These are phyloP conservation scores for Columba guinea DNA, from an alignment of 2,797 vertebrate genomes.

Conservation along the genomic window DNA sequence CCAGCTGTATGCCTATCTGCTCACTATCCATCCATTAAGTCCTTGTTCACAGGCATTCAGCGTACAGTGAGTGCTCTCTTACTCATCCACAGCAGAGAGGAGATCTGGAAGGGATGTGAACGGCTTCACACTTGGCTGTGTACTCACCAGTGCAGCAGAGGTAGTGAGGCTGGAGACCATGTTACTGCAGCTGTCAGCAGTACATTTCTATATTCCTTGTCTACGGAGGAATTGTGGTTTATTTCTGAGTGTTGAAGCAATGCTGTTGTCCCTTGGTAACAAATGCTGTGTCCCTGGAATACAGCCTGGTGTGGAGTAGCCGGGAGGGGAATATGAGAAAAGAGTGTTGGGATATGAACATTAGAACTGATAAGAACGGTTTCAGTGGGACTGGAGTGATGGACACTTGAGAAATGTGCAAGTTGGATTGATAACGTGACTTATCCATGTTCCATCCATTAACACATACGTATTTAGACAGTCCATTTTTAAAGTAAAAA, in stretches of 20 bases:
- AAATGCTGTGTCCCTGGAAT: neutral
- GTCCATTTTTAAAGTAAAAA: conserved; percentile 1
- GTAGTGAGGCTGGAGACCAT: neutral
- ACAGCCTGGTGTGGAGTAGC: neutral
- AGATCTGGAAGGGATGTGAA: neutral
- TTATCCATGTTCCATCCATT: neutral
- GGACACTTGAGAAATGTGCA: neutral
- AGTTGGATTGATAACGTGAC: neutral
- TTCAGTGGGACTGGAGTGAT: neutral
- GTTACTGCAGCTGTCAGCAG: neutral
- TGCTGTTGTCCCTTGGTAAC: neutral
- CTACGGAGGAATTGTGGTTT: neutral
- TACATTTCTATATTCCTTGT: neutral
- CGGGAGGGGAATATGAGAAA: neutral
- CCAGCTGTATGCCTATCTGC: neutral
- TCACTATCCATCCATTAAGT: neutral
- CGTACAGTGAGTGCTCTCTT: neutral
- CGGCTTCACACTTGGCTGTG: fast-evolving
- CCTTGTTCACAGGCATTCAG: neutral
- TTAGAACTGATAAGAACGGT: neutral
- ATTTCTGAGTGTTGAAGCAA: neutral
- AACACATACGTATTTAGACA: neutral
- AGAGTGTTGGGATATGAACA: neutral
- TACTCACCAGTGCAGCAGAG: neutral
- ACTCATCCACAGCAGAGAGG: neutral